Conservation (phyloP, 2,113 vertebrate genomes). For the Leuciscus idus region DNA sequence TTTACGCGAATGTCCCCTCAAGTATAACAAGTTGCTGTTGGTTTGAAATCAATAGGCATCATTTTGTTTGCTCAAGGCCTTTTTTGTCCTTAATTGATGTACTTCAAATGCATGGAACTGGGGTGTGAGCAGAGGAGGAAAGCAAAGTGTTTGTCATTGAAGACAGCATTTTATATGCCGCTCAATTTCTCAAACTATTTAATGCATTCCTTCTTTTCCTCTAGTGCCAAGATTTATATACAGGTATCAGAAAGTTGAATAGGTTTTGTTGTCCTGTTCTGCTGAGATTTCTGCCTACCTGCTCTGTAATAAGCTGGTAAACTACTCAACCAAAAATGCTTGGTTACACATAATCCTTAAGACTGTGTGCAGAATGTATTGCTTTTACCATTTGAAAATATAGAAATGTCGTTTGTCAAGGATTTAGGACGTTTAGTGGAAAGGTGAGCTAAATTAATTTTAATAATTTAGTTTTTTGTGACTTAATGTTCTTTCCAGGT, state of each 20-base stretch:
- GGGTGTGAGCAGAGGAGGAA: conserved; percentile 47
- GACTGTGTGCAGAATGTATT: not conserved
- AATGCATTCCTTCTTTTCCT: conserved; percentile 39
- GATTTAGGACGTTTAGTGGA: not conserved
- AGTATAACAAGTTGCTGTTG: not conserved
- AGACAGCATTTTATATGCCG: conserved; percentile 53
- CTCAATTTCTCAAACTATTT: conserved; percentile 59
- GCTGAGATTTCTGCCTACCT: not conserved
- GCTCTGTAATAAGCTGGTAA: not conserved
- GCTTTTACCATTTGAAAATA: not conserved
- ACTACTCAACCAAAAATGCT: not conserved
- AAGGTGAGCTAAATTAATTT: not conserved
- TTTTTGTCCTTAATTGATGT: conserved; percentile 43
- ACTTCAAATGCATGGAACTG: conserved; percentile 41
- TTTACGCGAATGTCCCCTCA: not conserved
- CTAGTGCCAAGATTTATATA: not conserved
- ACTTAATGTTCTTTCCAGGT: not conserved
- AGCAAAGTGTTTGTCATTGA: conserved; percentile 64
- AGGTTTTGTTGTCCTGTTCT: not conserved
- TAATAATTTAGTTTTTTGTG: not conserved
- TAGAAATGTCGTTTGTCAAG: not conserved
- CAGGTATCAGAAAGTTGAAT: not conserved
- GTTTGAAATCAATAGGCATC: conserved; percentile 27
- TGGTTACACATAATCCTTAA: not conserved
- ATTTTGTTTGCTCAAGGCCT: conserved; percentile 6